Percentiles rank a stretch among this genome's conserved stretches.
phyloP scores from a whole-genome alignment of 2,113 vertebrate genomes.

The Hemiprocne comata region DNA sequence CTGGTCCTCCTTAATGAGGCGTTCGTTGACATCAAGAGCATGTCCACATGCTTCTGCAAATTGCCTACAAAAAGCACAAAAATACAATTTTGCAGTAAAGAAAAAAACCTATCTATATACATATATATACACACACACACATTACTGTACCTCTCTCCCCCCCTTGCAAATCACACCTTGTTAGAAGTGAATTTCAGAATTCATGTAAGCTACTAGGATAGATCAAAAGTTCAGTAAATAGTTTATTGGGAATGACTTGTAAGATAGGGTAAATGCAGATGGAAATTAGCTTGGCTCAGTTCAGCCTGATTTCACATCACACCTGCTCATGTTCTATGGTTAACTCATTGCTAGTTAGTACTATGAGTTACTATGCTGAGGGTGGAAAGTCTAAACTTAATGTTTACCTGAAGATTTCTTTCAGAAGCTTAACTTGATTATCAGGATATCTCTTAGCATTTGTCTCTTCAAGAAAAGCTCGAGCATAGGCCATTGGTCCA shows the following conservation, averaged over 20 bases:
- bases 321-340: not conserved
- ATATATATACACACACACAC: not conserved
- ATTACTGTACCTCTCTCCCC: not conserved
- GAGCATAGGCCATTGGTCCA: slow-evolving; percentile 96
- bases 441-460: slow-evolving; percentile 98
- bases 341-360: not conserved
- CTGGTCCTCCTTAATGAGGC: slow-evolving; percentile 98
- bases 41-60: slow-evolving; percentile 97
- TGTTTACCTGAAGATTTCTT: slow-evolving; percentile 95
- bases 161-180: not conserved
- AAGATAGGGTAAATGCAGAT: not conserved
- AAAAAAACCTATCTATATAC: not conserved
- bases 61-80: slow-evolving; percentile 76
- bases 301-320: not conserved
- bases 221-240: not conserved
- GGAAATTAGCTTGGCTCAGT: not conserved
- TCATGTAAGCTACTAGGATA: not conserved
- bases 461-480: slow-evolving; percentile 95
- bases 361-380: not conserved
- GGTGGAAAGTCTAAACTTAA: not conserved
- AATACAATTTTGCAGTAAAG: not conserved
- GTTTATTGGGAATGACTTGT: not conserved
- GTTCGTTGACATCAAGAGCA: slow-evolving; percentile 93
- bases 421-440: slow-evolving; percentile 96
- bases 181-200: not conserved